Percentiles rank a stretch among this genome's conserved stretches.
Evolutionary conservation across 2,888 invertebrate species (phyloP).

Genomic region (Hecatera dysodea): DNA sequence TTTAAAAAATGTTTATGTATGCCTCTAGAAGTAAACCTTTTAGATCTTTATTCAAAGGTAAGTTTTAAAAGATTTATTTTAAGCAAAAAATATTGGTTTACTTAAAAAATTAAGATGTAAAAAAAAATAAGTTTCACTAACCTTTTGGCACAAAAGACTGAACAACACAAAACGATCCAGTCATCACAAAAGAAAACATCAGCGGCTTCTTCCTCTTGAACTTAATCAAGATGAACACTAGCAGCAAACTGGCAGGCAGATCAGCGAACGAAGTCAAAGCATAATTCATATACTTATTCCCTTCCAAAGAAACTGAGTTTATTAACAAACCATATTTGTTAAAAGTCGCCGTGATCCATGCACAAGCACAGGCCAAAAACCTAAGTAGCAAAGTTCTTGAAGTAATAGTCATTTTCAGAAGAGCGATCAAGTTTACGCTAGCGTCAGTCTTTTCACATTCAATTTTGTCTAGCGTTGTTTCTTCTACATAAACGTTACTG

Average conservation of each 20-base stretch:
- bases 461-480: conserved; percentile 70
- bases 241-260: conserved; percentile 90
- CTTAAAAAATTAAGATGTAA: not conserved
- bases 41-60: no score
- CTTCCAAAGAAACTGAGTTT: conserved; percentile 93
- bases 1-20: not conserved
- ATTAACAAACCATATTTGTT: conserved; percentile 92
- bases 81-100: no score
- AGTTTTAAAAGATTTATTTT: no score
- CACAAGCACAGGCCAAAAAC: conserved; percentile 74
- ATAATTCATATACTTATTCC: conserved; percentile 94
- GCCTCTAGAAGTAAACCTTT: not conserved
- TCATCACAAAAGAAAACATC: conserved; percentile 60
- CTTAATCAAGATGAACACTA: conserved; percentile 87
- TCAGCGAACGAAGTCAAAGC: conserved; percentile 91
- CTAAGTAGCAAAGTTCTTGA: conserved; percentile 72
- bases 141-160: conserved; percentile 67
- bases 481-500: conserved; percentile 72
- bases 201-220: conserved; percentile 87
- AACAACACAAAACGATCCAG: conserved; percentile 58
- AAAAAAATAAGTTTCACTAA: conserved; percentile 23
- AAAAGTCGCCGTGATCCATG: conserved; percentile 77
- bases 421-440: conserved; percentile 29
- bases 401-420: conserved; percentile 57
- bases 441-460: conserved; percentile 57